Evolutionary conservation across 1,140 invertebrate species (phyloP), one percentile per base, ranked within the genome.

Genomic region (Helicoverpa armigera): DNA sequence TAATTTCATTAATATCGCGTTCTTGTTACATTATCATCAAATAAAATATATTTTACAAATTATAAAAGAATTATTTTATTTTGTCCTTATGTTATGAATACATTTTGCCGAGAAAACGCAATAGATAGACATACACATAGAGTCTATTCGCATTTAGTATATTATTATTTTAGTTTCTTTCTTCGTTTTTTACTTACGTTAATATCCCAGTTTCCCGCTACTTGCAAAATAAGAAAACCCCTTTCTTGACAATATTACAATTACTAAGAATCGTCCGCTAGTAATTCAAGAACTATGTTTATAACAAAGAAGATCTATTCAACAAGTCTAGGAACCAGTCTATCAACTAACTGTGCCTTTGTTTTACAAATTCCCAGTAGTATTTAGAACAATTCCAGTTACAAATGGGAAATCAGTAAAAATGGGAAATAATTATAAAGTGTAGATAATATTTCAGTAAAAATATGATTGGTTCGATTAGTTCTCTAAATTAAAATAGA

Each of bases 271-370:
- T 35, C 16, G 3, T n/a, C 43, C 16, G 11, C 18, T n/a, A 16
- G n/a, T 31, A 31, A 43, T 65, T 31, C 13, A 65, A 65, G 35
- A 12, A 18, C n/a, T n/a, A 65, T 31, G 63, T 65, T 43, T 65
- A 10, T n/a, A 10, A 18, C 63, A 48, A 65, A 48, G 63, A 48
- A 31, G 7, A 16, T 63, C 63, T 50, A 67, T 48, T 43, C 63
- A 67, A 67, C 63, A 50, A 10, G 35, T 67, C 63, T 48, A 1
- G n/a, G 63, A 67, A 67, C 63, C 16, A 16, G 11, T 48, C 35
- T 50, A n/a, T 35, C n/a, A 9, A 18, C 60, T 54, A 54, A 11
- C 2, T 29, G 23, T 29, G 5, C 31, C 35, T 67, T 50, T 67
- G 63, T 67, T 43, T 50, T 16, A 2, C 16, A n/a, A 35, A 11